Evolutionary conservation across 2,888 invertebrate species (phyloP), one percentile per base, ranked within the genome.

Genomic region (Drosophila anceps): DNA sequence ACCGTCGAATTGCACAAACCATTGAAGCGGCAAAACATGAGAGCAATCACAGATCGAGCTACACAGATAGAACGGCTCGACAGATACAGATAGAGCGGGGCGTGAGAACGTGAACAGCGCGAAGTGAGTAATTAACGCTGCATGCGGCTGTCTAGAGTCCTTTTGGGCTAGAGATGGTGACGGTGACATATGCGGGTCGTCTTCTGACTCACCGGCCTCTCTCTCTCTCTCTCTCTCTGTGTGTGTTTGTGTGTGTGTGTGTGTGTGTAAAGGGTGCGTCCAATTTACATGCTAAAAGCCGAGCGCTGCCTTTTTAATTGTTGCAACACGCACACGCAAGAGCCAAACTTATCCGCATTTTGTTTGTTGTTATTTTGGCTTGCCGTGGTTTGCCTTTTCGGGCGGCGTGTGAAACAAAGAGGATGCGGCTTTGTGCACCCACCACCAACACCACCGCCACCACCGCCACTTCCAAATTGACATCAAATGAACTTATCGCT

Each of bases 101-200:
- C 81, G 81, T 81, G 81, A 79, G 78, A 81, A 79, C 68, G 55
- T 61, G 18, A 18, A 18, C 12, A 54, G 24, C 54, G 20, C 41
- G 84, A 88, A 87, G 86, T 85, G 82, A 86, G 86, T 86, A 86
- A 86, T 86, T 86, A 86, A 86, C 86, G 82, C 89, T 77, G 88
- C 89, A 84, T 82, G 88, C 83, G 89, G 73, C 82, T 15, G 68
- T 75, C 83, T 81, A 83, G 88, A 88, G 88, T 84, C 85, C 85
- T 82, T 69, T 81, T 60, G 82, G 69, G 73, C 73, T 58, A 78
- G 58, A 69, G 48, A 50, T 35, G 29, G 35, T 78, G 81, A 83
- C 86, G 73, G 82, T 84, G 84, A 88, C 85, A 84, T 85, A 84
- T 84, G 84, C 84, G 84, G 84, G 84, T 84, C 82, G 75, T 79